Conservation (phyloP, 2,113 vertebrate genomes). For the Scolopax mira region DNA sequence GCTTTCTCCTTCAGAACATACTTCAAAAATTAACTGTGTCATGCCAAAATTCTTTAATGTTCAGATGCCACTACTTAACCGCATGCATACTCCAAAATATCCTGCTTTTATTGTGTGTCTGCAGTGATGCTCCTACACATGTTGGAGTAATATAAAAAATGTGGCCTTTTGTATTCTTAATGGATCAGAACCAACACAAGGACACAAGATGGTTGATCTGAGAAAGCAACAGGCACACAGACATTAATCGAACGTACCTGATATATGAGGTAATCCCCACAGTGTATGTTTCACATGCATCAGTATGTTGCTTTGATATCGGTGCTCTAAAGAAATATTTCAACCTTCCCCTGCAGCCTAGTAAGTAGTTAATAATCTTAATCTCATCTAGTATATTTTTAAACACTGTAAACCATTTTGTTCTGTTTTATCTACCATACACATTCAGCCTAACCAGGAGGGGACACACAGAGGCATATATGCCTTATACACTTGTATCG, state of each 20-base stretch:
- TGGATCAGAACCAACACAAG: not conserved
- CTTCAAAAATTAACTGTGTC: constrained; percentile 3
- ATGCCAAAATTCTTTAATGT: not conserved
- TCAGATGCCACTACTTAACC: not conserved
- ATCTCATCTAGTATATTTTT: not conserved
- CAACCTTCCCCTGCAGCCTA: not conserved
- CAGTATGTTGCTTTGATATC: not conserved
- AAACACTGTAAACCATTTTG: not conserved
- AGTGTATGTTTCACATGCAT: not conserved
- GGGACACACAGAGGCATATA: not conserved
- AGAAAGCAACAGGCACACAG: not conserved
- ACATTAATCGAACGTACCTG: not conserved
- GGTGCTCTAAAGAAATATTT: not conserved
- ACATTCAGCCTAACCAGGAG: not conserved
- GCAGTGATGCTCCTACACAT: not conserved
- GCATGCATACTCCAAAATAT: not conserved
- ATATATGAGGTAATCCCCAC: not conserved
- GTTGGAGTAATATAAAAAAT: not conserved
- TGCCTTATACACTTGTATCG: too few relatives aligned
- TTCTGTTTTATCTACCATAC: not conserved
- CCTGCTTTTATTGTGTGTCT: not conserved
- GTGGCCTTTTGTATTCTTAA: not conserved
- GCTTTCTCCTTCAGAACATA: not conserved
- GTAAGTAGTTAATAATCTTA: not conserved
- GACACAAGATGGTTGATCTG: not conserved